Base-by-base conservation (phyloP, 2,113 vertebrate species). In the Lasiurus cinereus region DNA sequence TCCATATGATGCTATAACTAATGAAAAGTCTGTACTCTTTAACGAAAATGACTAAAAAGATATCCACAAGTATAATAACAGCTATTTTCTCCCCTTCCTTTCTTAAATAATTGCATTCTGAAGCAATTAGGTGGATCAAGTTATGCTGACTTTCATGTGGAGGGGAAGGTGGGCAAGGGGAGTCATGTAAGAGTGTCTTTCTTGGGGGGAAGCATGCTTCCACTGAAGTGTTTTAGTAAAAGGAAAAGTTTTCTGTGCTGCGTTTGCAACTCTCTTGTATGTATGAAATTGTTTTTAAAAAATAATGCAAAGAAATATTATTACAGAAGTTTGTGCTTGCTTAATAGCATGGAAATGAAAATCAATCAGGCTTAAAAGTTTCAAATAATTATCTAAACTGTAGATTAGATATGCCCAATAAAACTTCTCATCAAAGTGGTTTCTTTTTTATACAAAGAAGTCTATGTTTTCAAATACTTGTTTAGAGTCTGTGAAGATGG, bases 341-440 rank as follows among this genome's bases (percentile, higher is more conserved):
- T 89, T 83, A 84, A 56, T 52, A 33, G 39, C 52, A 88, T 50
- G 36, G 56, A 85, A 39, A 80, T 95, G 67, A 74, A 94, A 89
- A 83, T 67, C 46, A 84, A 70, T 80, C 73, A 62, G 11, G 88
- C 64, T 86, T 48, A 43, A 86, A 90, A 74, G 14, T 85, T 96
- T 96, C 79, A 91, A 88, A 48, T 88, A 73, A 83, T 69, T 74
- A 85, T 39, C 52, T 86, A 87, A 88, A 84, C 59, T 93, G 4
- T 86, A 94, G 29, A 83, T 83, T 91, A 80, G 69, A 87, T 94
- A 93, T 82, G 22, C 18, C 33, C 39, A 85, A 88, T 89, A 86
- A 93, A 94, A 82, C 6, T 94, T 82, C 39, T 88, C 33, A 85
- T 72, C 15, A 74, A 84, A 88, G 43, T 72, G 21, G 27, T 54